Evolutionary conservation across 2,888 invertebrate genomes (phyloP).

Genomic region (Caenorhabditis japonica): DNA sequence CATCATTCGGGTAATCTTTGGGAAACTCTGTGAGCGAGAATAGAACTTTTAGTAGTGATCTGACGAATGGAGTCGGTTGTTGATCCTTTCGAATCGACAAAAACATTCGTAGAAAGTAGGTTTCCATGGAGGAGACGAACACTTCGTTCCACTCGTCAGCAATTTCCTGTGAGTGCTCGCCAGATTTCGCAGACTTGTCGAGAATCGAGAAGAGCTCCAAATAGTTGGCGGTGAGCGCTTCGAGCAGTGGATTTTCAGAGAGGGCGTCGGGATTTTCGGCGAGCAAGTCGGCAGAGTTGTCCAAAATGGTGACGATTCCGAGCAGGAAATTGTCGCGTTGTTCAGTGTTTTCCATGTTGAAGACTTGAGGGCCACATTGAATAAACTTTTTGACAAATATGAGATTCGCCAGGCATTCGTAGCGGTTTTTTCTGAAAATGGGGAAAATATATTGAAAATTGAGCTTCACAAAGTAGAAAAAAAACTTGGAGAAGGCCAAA

Average conservation of each 20-base stretch:
- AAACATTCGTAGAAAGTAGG: constrained; percentile 21
- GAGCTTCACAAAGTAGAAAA: background rate
- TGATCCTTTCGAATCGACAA: constrained; percentile 19
- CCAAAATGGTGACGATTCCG: constrained; percentile 50
- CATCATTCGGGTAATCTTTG: constrained; percentile 1
- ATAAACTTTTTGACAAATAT: constrained; percentile 13
- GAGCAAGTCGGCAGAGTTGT: constrained; percentile 14
- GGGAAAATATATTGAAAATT: constrained; percentile 5
- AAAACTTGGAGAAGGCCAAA: too few species aligned
- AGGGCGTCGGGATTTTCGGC: background rate
- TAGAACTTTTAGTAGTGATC: constrained; percentile 9
- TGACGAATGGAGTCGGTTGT: constrained; percentile 37
- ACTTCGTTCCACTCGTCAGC: constrained; percentile 53
- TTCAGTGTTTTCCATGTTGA: constrained; percentile 11
- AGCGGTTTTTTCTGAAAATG: background rate
- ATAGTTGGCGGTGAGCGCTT: constrained; percentile 14
- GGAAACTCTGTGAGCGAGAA: constrained; percentile 11
- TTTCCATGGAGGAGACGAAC: constrained; percentile 27
- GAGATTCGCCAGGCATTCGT: constrained; percentile 13
- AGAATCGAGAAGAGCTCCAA: constrained; percentile 22
- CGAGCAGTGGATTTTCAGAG: constrained; percentile 5
- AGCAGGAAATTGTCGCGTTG: constrained; percentile 52
- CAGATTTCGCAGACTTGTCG: background rate
- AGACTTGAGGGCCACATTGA: constrained; percentile 11
- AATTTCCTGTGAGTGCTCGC: background rate